A percentile compares a stretch with the other conserved stretches of the same genome.
Evolutionary conservation across 1,140 invertebrate species (phyloP).

Genomic region (Papilio helenus): DNA sequence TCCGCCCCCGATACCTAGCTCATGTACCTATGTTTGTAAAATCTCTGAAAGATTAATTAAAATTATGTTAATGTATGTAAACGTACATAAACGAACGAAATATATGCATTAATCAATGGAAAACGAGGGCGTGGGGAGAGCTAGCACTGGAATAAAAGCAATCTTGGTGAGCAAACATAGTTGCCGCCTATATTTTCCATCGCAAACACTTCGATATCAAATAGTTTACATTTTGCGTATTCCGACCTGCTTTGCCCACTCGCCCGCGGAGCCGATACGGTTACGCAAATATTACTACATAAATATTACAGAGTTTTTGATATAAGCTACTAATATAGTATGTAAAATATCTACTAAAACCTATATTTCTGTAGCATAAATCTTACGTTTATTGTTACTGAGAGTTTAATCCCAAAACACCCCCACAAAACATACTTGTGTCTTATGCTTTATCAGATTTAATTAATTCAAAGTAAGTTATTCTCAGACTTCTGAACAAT

Average conservation of each 20-base stretch:
- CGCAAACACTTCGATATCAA: constrained; percentile 18
- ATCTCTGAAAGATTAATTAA: too few relatives aligned
- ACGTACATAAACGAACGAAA: background rate
- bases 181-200: constrained; percentile 14
- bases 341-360: background rate
- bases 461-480: too few relatives aligned
- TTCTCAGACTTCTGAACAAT: background rate
- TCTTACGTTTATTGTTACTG: background rate
- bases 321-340: background rate
- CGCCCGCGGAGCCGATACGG: background rate
- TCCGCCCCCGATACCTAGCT: too few relatives aligned
- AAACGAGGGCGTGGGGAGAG: background rate
- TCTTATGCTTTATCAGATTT: too few relatives aligned
- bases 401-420: background rate
- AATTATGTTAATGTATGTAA: background rate
- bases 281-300: background rate
- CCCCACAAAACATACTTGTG: too few relatives aligned
- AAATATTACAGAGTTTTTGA: background rate
- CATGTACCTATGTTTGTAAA: too few relatives aligned
- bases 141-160: constrained; percentile 25
- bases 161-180: constrained; percentile 22
- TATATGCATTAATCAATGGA: constrained; percentile 18
- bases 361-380: background rate
- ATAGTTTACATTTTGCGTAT: constrained; percentile 29
- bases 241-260: constrained; percentile 1